Evolutionary conservation across 53 echinoderm and acorn worm species (phyloP), one percentile per base, ranked within the genome.

Genomic region (Holothuria scabra): DNA sequence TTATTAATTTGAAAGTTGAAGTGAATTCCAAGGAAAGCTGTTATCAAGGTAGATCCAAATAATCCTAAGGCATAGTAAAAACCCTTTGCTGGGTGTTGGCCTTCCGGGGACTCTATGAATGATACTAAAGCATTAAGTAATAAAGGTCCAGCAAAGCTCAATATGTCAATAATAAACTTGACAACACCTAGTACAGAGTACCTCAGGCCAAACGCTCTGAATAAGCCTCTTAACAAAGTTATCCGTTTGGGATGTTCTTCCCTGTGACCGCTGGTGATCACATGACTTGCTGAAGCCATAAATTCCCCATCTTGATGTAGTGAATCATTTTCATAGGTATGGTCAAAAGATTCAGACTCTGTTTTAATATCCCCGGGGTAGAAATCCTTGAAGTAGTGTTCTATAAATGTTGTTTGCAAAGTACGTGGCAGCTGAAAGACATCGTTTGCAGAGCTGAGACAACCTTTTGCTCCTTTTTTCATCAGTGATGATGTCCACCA

Each of bases 401-500:
- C 92, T 20, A 95, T 87, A 46, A 82, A 55, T 23, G 82, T 69
- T 11, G 94, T 85, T 49, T 88, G 86, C 2, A 99, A 67, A 25
- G 62, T 79, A 67, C 61, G 76, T 18, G 99, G 99, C 34, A 99
- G 74, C 58, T 91, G 82, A 90, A 99, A 99, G 56, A 99, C 92
- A 87, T 99, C 99, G 4, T 48, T 76, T 3, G 94, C 56, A 28
- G 67, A 83, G 12, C 33, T 70, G 20, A 99, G 91, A n/a, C 93
- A 79, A 19, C 99, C 99, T 70, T 76, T 82, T 5, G 99, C 95
- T 33, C 99, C 99, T 64, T 95, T 88, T 16, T 48, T 60, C 99
- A 99, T 99, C 67, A 99, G 60, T 1, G 94, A 91, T 79, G 90
- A 84, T 46, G 95, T 87, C 99, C 99, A 99, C 89, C 84, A 95